Conservation (phyloP, 2,797 vertebrate species). For the Silurus lanzhouensis region DNA sequence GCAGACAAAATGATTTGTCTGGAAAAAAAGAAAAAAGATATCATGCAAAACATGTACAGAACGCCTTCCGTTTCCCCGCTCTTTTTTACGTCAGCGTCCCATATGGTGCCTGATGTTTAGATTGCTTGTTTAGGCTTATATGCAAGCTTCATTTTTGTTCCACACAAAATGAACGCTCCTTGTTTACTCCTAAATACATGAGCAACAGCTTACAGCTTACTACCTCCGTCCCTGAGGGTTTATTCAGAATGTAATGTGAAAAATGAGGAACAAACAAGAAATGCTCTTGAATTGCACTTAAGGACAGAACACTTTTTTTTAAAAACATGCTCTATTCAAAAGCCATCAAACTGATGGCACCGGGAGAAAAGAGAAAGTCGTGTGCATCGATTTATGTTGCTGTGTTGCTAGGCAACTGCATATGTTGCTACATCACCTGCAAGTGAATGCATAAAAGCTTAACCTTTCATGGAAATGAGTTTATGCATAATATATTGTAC, state of each 20-base stretch:
- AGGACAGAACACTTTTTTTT: neutral
- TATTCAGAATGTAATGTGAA: neutral
- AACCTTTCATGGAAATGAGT: neutral
- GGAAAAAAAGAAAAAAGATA: too few relatives aligned
- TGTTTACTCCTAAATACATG: neutral
- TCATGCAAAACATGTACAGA: neutral
- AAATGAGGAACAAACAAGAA: slow-evolving; percentile 27
- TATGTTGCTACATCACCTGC: slow-evolving; percentile 1
- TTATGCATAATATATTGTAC: neutral
- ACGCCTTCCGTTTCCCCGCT: neutral
- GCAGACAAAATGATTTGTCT: neutral
- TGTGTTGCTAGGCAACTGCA: slow-evolving; percentile 21
- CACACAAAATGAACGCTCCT: neutral
- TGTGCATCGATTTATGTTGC: slow-evolving; percentile 24
- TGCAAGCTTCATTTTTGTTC: neutral
- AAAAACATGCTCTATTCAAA: neutral
- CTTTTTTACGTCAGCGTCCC: neutral
- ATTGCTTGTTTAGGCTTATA: neutral
- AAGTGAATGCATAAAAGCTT: neutral
- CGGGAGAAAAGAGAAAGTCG: neutral
- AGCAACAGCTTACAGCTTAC: neutral
- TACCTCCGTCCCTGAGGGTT: neutral
- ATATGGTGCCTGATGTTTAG: neutral
- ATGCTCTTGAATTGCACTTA: slow-evolving; percentile 23
- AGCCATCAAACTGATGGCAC: slow-evolving; percentile 6